A percentile compares a stretch with the other conserved stretches of the same genome.
Evolutionary conservation across 2,113 vertebrate genomes (phyloP).

Genomic region (Mobula birostris): DNA sequence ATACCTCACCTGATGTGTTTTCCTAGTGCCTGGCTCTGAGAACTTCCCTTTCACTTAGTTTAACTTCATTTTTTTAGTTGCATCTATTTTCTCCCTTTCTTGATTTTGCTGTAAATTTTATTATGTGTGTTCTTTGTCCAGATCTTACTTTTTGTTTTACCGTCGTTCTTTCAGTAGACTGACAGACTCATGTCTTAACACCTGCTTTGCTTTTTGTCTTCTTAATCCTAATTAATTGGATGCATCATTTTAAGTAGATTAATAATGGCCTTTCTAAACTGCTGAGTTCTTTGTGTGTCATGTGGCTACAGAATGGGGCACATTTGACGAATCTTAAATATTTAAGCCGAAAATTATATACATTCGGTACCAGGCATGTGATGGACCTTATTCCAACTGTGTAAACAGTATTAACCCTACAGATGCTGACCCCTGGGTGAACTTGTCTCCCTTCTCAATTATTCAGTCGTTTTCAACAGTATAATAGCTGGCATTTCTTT

Average conservation of each 20-base stretch:
- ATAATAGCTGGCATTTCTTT: slow-evolving; percentile 39
- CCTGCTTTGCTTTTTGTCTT: slow-evolving; percentile 21
- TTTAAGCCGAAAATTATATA: slow-evolving; percentile 29
- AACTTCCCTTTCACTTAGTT: neutral
- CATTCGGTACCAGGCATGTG: slow-evolving; percentile 31
- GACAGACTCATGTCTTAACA: neutral
- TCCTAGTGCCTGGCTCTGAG: neutral
- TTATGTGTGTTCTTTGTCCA: neutral
- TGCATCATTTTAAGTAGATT: slow-evolving; percentile 34
- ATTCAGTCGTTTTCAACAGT: slow-evolving; percentile 72
- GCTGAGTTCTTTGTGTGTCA: neutral
- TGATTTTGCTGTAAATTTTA: neutral
- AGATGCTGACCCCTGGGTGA: slow-evolving; percentile 86
- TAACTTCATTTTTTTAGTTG: slow-evolving; percentile 1
- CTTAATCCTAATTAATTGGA: slow-evolving; percentile 30
- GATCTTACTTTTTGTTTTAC: neutral
- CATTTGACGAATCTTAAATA: slow-evolving; percentile 10
- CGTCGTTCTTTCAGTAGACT: neutral
- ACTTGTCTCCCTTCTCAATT: slow-evolving; percentile 72
- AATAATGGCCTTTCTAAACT: slow-evolving; percentile 6
- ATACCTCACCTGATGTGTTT: neutral
- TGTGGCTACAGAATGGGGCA: slow-evolving; percentile 14
- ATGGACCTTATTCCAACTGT: slow-evolving; percentile 63
- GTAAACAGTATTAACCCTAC: slow-evolving; percentile 70
- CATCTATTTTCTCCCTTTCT: neutral